A percentile compares a stretch with the other conserved stretches of the same genome.
These are phyloP conservation scores for Puntigrus tetrazona DNA, from an alignment of 2,113 vertebrate species.

Conservation along the genomic window DNA sequence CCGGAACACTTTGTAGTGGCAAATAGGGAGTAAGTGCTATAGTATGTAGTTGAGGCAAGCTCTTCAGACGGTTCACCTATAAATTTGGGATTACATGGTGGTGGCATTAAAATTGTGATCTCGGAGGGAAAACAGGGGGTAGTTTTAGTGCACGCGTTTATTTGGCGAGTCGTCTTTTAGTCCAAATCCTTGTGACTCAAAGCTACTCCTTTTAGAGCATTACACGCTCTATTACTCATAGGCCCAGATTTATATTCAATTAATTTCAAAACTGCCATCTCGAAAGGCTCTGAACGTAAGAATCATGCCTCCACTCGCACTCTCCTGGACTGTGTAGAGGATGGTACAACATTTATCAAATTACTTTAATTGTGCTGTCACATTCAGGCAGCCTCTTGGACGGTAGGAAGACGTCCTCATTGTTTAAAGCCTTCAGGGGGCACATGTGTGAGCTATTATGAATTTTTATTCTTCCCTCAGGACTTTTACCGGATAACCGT, in stretches of 20 bases:
- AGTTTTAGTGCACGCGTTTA: constrained; percentile 17
- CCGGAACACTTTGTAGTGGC: not conserved
- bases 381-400: constrained; percentile 15
- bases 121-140: not conserved
- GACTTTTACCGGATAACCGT: not conserved
- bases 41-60: not conserved
- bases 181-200: constrained; percentile 38
- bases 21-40: not conserved
- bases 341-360: constrained; percentile 32
- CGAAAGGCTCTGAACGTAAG: constrained; percentile 18
- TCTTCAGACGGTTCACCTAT: not conserved
- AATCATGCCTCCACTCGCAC: constrained; percentile 6
- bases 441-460: constrained; percentile 15
- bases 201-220: constrained; percentile 34
- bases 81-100: not conserved
- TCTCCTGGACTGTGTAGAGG: not conserved
- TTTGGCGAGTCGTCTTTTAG: constrained; percentile 32
- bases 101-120: not conserved
- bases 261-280: constrained; percentile 43
- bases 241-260: constrained; percentile 47
- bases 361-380: constrained; percentile 39
- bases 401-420: not conserved
- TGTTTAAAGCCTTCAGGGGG: constrained; percentile 32
- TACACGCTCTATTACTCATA: constrained; percentile 46
- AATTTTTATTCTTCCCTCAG: constrained; percentile 2